Conservation (phyloP, 2,888 invertebrate species). For the Rhagonycha lutea region DNA sequence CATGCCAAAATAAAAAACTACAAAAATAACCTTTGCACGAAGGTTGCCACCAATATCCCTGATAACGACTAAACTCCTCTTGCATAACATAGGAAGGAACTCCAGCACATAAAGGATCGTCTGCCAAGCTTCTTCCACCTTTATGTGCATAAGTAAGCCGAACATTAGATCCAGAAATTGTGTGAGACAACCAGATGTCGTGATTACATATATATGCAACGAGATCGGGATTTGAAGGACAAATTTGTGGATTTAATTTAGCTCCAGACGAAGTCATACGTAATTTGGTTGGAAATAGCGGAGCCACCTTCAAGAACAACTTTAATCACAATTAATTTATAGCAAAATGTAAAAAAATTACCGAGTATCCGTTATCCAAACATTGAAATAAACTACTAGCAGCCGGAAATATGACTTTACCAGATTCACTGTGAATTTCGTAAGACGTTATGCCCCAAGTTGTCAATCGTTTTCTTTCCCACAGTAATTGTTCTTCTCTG, state of each 20-base stretch:
- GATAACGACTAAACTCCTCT: conserved; percentile 95
- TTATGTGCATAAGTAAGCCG: conserved; percentile 73
- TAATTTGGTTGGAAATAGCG: conserved; percentile 70
- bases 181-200: conserved; percentile 87
- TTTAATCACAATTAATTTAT: background rate
- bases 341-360: conserved; percentile 43
- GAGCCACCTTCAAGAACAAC: conserved; percentile 57
- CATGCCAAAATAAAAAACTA: conserved; percentile 1
- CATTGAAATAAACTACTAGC: conserved; percentile 88
- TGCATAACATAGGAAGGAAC: conserved; percentile 98
- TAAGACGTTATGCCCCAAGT: conserved; percentile 95
- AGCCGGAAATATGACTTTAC: conserved; percentile 89
- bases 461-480: conserved; percentile 89
- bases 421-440: conserved; percentile 80
- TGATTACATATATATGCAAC: conserved; percentile 89
- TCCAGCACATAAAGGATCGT: conserved; percentile 88
- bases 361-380: conserved; percentile 72
- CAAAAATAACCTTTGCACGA: conserved; percentile 10
- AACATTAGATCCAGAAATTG: conserved; percentile 69
- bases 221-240: conserved; percentile 77
- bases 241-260: conserved; percentile 81
- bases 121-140: conserved; percentile 69
- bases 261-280: conserved; percentile 68
- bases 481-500: conserved; percentile 86
- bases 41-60: conserved; percentile 99